A percentile compares a stretch with the other conserved stretches of the same genome.
These are phyloP conservation scores for Drosophila rhopaloa DNA, from an alignment of 1,140 invertebrate species.

Conservation along the genomic window DNA sequence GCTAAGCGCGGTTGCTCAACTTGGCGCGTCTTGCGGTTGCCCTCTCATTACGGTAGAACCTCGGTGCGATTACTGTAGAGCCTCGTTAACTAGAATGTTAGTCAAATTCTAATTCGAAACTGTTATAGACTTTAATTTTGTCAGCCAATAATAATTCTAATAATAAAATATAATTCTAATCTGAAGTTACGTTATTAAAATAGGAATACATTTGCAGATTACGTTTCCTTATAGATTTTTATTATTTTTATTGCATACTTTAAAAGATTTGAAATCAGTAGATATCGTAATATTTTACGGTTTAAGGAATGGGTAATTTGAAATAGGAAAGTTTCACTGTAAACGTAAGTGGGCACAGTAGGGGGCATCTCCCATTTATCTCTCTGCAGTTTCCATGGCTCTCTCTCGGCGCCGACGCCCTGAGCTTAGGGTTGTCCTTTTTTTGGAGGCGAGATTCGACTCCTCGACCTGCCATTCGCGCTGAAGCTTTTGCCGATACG, in stretches of 20 bases:
- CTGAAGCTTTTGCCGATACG: constrained; percentile 57
- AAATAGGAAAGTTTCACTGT: constrained; percentile 1
- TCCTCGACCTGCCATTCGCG: constrained; percentile 17
- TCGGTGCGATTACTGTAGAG: constrained; percentile 6
- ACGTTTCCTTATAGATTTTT: no score
- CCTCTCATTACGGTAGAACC: constrained; percentile 32
- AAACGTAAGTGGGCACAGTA: constrained; percentile 2
- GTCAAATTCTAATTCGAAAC: no score
- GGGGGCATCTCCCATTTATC: constrained; percentile 6
- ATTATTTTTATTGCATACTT: no score
- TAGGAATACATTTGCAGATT: no score
- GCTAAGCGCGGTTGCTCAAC: constrained; percentile 78
- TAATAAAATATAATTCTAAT: no score
- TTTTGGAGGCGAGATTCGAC: constrained; percentile 3
- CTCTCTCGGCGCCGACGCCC: constrained; percentile 59
- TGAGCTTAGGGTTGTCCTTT: constrained; percentile 61
- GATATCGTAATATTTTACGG: no score
- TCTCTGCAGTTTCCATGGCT: constrained; percentile 2
- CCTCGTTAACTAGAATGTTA: background rate
- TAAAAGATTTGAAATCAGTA: no score
- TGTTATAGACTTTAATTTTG: no score
- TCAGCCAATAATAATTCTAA: no score
- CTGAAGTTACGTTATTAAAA: no score
- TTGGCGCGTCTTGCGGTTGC: constrained; percentile 16
- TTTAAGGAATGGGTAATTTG: background rate